Evolutionary conservation across 2,113 vertebrate genomes (phyloP).

Genomic region (Lepisosteus osseus): DNA sequence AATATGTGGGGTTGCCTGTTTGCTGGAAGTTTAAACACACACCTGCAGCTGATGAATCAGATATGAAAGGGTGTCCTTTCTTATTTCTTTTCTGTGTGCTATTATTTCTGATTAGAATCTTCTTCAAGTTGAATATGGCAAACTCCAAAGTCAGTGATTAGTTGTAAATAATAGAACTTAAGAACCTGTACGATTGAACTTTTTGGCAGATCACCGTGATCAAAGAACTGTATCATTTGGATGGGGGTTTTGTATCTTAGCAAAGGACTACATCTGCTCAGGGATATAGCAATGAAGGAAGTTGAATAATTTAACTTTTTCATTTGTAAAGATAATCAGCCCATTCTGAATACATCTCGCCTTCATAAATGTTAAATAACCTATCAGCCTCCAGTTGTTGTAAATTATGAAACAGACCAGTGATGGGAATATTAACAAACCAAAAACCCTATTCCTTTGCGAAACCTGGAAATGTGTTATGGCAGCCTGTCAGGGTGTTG

Average conservation of each 20-base stretch:
- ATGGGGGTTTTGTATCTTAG: conserved; percentile 54
- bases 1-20: conserved; percentile 30
- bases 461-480: conserved; percentile 73
- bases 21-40: conserved; percentile 6
- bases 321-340: conserved; percentile 99
- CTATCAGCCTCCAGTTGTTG: conserved; percentile 98
- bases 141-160: conserved; percentile 45
- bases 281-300: conserved; percentile 55
- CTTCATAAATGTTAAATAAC: conserved; percentile 99
- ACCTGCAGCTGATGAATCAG: conserved; percentile 34
- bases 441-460: conserved; percentile 71
- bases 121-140: conserved; percentile 45
- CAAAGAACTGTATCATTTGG: conserved; percentile 36
- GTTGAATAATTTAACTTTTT: conserved; percentile 99
- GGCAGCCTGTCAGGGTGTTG: conserved; percentile 75
- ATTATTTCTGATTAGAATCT: conserved; percentile 48
- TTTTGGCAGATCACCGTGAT: conserved; percentile 34
- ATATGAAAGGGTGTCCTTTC: conserved; percentile 34
- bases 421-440: conserved; percentile 95
- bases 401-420: conserved; percentile 97
- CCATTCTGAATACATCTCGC: conserved; percentile 96
- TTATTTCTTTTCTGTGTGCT: conserved; percentile 23
- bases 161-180: conserved; percentile 60
- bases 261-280: conserved; percentile 50
- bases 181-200: conserved; percentile 49